Percentiles rank a stretch among this genome's conserved stretches.
Conservation (phyloP, 2,113 vertebrate genomes). For the Conger conger region DNA sequence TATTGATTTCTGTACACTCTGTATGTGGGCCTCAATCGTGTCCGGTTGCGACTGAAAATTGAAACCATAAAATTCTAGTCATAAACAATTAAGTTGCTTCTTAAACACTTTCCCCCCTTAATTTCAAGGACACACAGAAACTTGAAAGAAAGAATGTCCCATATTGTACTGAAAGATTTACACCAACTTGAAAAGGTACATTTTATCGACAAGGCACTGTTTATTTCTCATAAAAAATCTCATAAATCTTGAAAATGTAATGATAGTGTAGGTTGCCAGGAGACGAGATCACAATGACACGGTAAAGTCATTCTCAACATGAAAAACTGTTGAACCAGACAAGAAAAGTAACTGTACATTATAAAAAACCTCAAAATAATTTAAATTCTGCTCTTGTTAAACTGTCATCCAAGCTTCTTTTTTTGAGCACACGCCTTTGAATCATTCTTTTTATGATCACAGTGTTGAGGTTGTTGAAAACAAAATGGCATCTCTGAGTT, state of each 20-base stretch:
- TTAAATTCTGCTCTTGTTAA: not conserved
- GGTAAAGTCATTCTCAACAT: not conserved
- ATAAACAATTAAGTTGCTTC: constrained; percentile 43
- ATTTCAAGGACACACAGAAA: constrained; percentile 46
- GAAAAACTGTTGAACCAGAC: not conserved
- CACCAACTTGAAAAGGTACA: not conserved
- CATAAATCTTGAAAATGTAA: not conserved
- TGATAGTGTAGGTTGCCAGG: not conserved
- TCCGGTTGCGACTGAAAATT: constrained; percentile 59
- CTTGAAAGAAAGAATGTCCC: not conserved
- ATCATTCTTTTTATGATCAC: not conserved
- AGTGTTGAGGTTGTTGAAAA: not conserved
- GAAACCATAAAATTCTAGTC: constrained; percentile 51
- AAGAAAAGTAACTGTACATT: not conserved
- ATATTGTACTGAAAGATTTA: not conserved
- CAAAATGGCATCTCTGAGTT: not conserved
- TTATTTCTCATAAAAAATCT: not conserved
- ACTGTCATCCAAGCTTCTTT: not conserved
- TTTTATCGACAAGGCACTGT: not conserved
- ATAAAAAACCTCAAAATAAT: not conserved
- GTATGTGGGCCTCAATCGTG: constrained; percentile 63
- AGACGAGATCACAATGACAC: not conserved
- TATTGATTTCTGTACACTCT: constrained; percentile 78
- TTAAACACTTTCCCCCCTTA: constrained; percentile 28
- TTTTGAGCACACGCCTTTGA: not conserved